These are phyloP conservation scores for Acanthurus leucopareius DNA, from an alignment of 2,797 vertebrate genomes.

Conservation along the genomic window DNA sequence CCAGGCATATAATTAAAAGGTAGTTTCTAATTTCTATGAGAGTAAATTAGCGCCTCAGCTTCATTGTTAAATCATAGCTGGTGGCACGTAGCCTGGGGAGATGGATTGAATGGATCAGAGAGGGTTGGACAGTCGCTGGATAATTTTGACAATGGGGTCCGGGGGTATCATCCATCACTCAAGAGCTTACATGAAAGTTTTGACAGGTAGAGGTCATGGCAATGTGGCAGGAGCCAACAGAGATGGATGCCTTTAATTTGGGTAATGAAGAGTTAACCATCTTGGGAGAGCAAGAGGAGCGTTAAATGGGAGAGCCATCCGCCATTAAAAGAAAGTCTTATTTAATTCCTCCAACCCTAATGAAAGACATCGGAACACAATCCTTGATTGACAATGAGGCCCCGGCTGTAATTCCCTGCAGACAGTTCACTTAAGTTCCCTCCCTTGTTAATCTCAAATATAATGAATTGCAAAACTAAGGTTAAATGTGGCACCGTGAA, in stretches of 20 bases:
- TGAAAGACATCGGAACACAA: constrained; percentile 87
- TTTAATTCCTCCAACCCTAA: constrained; percentile 86
- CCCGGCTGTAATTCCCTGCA: constrained; percentile 85
- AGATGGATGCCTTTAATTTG: constrained; percentile 91
- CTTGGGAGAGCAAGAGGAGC: constrained; percentile 83
- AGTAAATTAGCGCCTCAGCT: constrained; percentile 80
- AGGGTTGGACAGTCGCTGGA: constrained; percentile 84
- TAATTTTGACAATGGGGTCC: constrained; percentile 84
- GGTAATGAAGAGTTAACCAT: constrained; percentile 90
- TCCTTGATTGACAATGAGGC: constrained; percentile 87
- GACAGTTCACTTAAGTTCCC: constrained; percentile 86
- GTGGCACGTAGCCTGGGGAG: constrained; percentile 84
- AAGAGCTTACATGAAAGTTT: constrained; percentile 84
- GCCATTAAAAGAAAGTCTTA: constrained; percentile 85
- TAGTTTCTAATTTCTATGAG: constrained; percentile 85
- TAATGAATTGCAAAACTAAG: constrained; percentile 91
- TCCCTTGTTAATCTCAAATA: constrained; percentile 90
- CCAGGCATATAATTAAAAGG: constrained; percentile 87
- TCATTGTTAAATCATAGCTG: constrained; percentile 80
- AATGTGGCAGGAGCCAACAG: constrained; percentile 83
- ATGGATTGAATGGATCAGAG: constrained; percentile 83
- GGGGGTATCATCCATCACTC: constrained; percentile 87
- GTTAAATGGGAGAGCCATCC: constrained; percentile 81
- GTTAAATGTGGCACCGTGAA: constrained; percentile 89
- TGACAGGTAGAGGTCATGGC: constrained; percentile 89